These are phyloP conservation scores for Stegodyphus mimosarum DNA, from an alignment of 1,140 invertebrate species.

Conservation along the genomic window DNA sequence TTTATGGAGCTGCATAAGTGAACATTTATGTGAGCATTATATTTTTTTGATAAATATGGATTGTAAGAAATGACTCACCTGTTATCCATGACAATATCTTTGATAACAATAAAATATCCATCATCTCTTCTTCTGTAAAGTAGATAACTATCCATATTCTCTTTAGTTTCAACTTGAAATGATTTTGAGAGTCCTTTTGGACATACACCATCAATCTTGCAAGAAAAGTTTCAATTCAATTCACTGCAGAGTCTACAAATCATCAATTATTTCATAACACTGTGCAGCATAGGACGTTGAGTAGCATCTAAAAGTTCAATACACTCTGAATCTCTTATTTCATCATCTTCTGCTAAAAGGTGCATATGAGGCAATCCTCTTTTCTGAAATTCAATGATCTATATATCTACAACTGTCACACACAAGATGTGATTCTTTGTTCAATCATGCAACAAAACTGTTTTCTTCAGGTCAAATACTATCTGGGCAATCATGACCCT, in stretches of 20 bases:
- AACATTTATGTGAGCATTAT: conserved; percentile 66
- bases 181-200: conserved; percentile 39
- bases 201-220: neutral
- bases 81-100: conserved; percentile 62
- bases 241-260: conserved; percentile 66
- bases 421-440: conserved; percentile 53
- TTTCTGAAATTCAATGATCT: conserved; percentile 54
- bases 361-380: too few species aligned
- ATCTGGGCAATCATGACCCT: conserved; percentile 66
- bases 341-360: conserved; percentile 63
- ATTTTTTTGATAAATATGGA: conserved; percentile 61
- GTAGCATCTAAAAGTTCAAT: conserved; percentile 62
- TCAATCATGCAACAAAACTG: conserved; percentile 65
- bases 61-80: conserved; percentile 66
- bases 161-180: conserved; percentile 30
- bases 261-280: conserved; percentile 67
- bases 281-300: conserved; percentile 67
- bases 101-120: conserved; percentile 10
- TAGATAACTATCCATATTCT: conserved; percentile 49
- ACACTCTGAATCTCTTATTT: conserved; percentile 28
- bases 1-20: conserved; percentile 65
- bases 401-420: conserved; percentile 58
- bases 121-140: conserved; percentile 48
- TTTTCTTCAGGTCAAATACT: conserved; percentile 8
- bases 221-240: conserved; percentile 59